Base-by-base conservation (phyloP, 2,888 invertebrate genomes). In the Rhagium mordax region DNA sequence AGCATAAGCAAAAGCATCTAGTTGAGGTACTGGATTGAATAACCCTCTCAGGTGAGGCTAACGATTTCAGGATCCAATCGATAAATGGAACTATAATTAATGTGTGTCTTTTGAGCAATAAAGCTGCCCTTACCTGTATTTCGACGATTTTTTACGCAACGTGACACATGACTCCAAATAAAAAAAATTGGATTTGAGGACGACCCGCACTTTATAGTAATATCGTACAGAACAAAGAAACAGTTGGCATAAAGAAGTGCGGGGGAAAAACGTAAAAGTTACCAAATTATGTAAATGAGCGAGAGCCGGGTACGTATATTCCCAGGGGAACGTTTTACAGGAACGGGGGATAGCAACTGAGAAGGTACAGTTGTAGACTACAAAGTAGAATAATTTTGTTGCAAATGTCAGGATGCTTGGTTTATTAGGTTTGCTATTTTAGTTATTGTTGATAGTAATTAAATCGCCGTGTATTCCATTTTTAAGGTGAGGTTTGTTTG, bases 281-380 rank as follows among this genome's bases (percentile, higher is more conserved):
- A 24, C 20, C 8, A 24, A 59, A 59, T 59, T 29, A 59, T 59
- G 59, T 20, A 33, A 59, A 59, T 59, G 59, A 16, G 24, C 8
- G 8, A 18, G 33, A 59, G 59, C 18, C n/a, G 33, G 33, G 33
- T 24, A 33, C 13, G 33, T 59, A 33, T 59, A 59, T 33, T 33
- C 33, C 33, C 33, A 1, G 10, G 10, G 29, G 59, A 33, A 29
- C 8, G 10, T 13, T 59, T 13, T 41, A 18, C 33, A 29, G 8
- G 33, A 15, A 15, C 24, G 24, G 24, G 55, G 21, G n/a, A 16
- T 57, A 24, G 27, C 41, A 41, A 41, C 2, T 8, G 27, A 6
- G 33, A 13, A 59, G 29, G 21, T 53, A 59, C 59, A 59, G 20
- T 33, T 16, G 6, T 33, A 33, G 18, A 33, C 33, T 18, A 33